These are phyloP conservation scores for Nebria ingens DNA, from an alignment of 1,140 invertebrate genomes.

Conservation along the genomic window DNA sequence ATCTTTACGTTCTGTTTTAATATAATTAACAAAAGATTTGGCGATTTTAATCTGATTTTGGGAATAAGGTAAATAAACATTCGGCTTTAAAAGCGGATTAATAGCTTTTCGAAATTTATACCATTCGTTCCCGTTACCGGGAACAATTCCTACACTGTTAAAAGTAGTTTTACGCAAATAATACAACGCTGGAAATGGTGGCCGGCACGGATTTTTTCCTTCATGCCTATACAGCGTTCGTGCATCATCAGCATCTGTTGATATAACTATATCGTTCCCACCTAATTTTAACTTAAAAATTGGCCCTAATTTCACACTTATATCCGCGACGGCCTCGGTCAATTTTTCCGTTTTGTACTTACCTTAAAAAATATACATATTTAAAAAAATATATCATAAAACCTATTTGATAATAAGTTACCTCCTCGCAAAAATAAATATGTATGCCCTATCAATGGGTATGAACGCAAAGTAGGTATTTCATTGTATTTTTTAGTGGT, in stretches of 20 bases:
- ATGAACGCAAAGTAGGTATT: conserved; percentile 25
- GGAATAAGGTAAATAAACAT: conserved; percentile 23
- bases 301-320: conserved; percentile 27
- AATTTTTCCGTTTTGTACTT: conserved; percentile 27
- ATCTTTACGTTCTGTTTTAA: conserved; percentile 21
- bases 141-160: conserved; percentile 31
- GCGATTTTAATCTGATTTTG: conserved; percentile 25
- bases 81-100: conserved; percentile 25
- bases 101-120: conserved; percentile 29
- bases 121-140: conserved; percentile 34
- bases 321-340: conserved; percentile 30
- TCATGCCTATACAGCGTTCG: conserved; percentile 30
- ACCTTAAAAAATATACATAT: too few relatives aligned
- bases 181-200: conserved; percentile 29
- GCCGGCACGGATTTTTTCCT: conserved; percentile 27
- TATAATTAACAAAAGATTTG: conserved; percentile 26
- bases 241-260: conserved; percentile 28
- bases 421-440: conserved; percentile 31
- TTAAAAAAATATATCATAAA: conserved; percentile 11
- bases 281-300: conserved; percentile 31
- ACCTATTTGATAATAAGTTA: conserved; percentile 17
- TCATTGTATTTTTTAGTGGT: conserved; percentile 19
- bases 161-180: conserved; percentile 27
- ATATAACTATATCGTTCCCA: conserved; percentile 27
- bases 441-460: conserved; percentile 30